Percentiles rank a stretch among this genome's conserved stretches.
These are phyloP conservation scores for Calidris pygmaea DNA, from an alignment of 2,113 vertebrate species.

Conservation along the genomic window DNA sequence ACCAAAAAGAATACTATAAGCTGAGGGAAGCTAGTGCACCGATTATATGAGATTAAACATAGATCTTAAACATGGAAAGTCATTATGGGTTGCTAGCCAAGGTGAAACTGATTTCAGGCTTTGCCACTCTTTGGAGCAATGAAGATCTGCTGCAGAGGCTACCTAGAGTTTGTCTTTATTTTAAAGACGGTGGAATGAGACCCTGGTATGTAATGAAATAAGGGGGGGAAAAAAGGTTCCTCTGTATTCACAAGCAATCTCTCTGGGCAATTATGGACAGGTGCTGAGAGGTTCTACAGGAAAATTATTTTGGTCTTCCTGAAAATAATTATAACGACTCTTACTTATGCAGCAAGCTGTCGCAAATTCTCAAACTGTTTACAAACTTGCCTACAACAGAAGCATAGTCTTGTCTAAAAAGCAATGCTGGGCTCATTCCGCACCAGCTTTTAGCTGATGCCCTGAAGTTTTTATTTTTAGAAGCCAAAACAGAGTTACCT, in stretches of 20 bases:
- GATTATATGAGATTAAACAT: neutral
- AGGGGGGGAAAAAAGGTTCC: neutral
- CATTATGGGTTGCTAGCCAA: neutral
- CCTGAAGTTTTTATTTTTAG: neutral
- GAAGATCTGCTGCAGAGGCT: neutral
- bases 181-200: neutral
- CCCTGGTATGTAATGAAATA: neutral
- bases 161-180: neutral
- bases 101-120: neutral
- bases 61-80: neutral
- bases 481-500: neutral
- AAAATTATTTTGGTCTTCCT: neutral
- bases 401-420: neutral
- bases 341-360: neutral
- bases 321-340: neutral
- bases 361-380: neutral
- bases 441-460: neutral
- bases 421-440: neutral
- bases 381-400: conserved; percentile 1
- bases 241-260: neutral
- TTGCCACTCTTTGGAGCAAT: neutral
- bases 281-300: neutral
- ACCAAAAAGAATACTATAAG: neutral
- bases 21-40: neutral
- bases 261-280: neutral